These are phyloP conservation scores for Syngnathoides biaculeatus DNA, from an alignment of 2,113 vertebrate species.

Conservation along the genomic window DNA sequence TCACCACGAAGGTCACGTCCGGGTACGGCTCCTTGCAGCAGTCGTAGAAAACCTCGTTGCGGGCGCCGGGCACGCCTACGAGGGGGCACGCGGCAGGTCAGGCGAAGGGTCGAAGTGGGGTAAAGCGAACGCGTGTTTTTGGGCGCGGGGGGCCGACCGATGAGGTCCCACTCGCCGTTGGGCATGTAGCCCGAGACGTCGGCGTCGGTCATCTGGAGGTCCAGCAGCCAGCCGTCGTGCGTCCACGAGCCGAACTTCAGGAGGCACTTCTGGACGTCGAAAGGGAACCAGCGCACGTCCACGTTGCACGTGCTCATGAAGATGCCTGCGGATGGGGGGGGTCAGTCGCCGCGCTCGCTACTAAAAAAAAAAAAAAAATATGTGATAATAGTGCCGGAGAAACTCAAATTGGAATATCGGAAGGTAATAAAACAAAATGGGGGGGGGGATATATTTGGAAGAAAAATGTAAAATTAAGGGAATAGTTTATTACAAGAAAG, in stretches of 20 bases:
- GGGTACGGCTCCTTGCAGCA: slow-evolving; percentile 78
- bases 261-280: slow-evolving; percentile 77
- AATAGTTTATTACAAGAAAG: no score
- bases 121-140: no score
- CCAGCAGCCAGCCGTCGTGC: slow-evolving; percentile 77
- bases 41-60: slow-evolving; percentile 70
- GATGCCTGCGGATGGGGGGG: slow-evolving; percentile 59
- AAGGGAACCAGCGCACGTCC: slow-evolving; percentile 80
- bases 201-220: slow-evolving; percentile 76
- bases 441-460: no score
- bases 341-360: no score
- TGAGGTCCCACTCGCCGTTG: slow-evolving; percentile 78
- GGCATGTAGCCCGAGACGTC: slow-evolving; percentile 76
- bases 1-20: slow-evolving; percentile 75
- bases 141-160: slow-evolving; percentile 58
- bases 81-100: no score
- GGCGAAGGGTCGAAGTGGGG: no score
- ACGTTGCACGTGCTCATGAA: slow-evolving; percentile 80
- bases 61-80: slow-evolving; percentile 73
- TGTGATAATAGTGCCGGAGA: no score
- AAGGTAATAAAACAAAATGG: no score
- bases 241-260: slow-evolving; percentile 81
- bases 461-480: no score
- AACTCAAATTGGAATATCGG: no score
- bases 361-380: no score